Evolutionary conservation across 2,113 vertebrate genomes (phyloP).

Genomic region (Leptobrachium leishanense): DNA sequence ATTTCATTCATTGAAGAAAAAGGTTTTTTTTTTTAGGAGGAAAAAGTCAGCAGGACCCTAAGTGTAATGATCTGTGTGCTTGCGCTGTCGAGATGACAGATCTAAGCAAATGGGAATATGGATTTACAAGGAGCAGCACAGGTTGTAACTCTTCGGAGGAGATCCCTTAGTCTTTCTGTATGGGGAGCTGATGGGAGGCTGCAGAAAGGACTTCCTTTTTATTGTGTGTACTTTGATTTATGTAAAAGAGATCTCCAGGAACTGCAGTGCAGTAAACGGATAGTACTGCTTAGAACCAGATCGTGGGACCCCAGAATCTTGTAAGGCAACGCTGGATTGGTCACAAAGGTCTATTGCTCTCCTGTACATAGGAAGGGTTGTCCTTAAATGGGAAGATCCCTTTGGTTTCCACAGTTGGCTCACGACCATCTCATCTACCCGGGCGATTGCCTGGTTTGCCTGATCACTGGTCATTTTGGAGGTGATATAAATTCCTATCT

Average conservation of each 20-base stretch:
- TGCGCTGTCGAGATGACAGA: background rate
- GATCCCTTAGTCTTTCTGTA: background rate
- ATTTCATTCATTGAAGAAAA: constrained; percentile 4
- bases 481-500: too few species aligned
- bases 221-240: background rate
- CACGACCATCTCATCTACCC: too few species aligned
- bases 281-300: background rate
- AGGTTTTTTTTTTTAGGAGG: background rate
- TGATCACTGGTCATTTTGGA: too few species aligned
- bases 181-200: background rate
- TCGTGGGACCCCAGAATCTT: too few species aligned
- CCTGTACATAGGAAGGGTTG: too few species aligned
- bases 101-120: background rate
- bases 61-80: background rate
- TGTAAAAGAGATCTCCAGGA: constrained; percentile 2
- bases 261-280: constrained; percentile 15
- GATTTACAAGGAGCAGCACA: constrained; percentile 2
- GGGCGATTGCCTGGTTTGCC: too few species aligned
- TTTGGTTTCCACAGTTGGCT: too few species aligned
- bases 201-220: constrained; percentile 2
- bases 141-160: background rate
- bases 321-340: too few species aligned
- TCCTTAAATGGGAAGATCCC: too few species aligned
- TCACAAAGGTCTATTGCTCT: too few species aligned
- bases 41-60: background rate